Base-by-base conservation (phyloP, 2,888 invertebrate species). In the Cactoblastis cactorum region DNA sequence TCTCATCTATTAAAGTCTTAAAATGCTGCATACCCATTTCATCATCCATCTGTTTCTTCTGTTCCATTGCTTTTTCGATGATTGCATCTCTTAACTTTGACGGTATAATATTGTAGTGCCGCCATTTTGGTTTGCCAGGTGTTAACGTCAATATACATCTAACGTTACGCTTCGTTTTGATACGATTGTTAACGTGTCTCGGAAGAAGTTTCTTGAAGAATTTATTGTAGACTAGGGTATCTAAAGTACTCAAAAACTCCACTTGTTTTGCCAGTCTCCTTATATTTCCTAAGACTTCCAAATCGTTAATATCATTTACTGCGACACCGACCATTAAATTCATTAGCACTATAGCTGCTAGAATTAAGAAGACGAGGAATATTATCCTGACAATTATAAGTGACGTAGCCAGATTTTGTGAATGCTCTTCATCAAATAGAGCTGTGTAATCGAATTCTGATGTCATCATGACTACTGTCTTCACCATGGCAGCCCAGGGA, bases 381-480 rank as follows among this genome's bases (percentile, higher is more conserved):
- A 92, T 83, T 0, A 91, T 60, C 45, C 91, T 77, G 0, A 90
- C 83, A 24, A 91, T 70, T 33, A 85, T 65, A 15, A 85, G 67
- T 1, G 83, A 89, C 0, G 83, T 79, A 1, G 82, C 79, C 0
- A 83, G 69, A 55, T 84, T 73, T 53, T 75, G 65, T 0, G 80
- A 73, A 55, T 85, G 80, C n/a, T 76, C 75, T 52, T 85, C 76
- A 49, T 88, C 86, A 48, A 91, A 91, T 6, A 91, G 65, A 3
- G 83, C 79, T 6, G 61, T 74, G 60, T 92, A 91, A 56, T 92
- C 91, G 45, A 91, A 91, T 60, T 92, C 92, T 50, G 91, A 91
- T 4, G 91, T 91, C 91, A 91, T 91, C 92, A 92, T 92, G 6
- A 91, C 91, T 37, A 91, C 79, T 0, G 91, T 91, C 58, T 91